Evolutionary conservation across 2,888 invertebrate species (phyloP), one percentile per base, ranked within the genome.

Genomic region (Noctua janthina): DNA sequence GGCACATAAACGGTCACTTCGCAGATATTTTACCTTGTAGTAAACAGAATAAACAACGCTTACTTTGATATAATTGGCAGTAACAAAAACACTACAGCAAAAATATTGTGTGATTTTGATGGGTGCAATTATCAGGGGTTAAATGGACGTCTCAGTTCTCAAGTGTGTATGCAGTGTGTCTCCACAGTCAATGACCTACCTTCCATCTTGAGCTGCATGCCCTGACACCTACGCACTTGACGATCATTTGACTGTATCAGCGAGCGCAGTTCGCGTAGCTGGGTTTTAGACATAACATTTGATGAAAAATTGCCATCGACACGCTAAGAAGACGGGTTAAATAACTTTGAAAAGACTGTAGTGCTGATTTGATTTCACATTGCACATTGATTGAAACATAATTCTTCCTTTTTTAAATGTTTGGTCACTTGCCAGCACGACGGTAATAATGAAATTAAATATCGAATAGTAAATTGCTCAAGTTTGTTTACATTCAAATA

Each of bases 361-460:
- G 13, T 17, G 3, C 39, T 51, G 75, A 62, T 75, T 62, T 29
- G 39, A 23, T 76, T 76, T 46, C 23, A 23, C 1, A 6, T 54
- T 75, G 43, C 29, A 35, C 46, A 49, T 49, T 59, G 29, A 46
- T 76, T 56, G 23, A 59, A 73, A 51, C 7, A n/a, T 72, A 56
- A 20, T 39, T 20, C n/a, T n/a, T n/a, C 15, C 0, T 15, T 62
- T 62, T 62, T 62, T 20, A 10, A 29, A 39, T 39, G 39, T 39
- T 39, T 39, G 39, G 39, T 39, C 3, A 39, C 29, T 49, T 15
- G 8, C 17, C 17, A 54, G 29, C 17, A 29, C 11, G n/a, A 35
- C 4, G 35, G 5, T 66, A 1, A 10, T 39, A 20, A 66, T 20
- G 39, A 35, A 17, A 20, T 20, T 39, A 20, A 51, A 46, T 67